A percentile compares a stretch with the other conserved stretches of the same genome.
Conservation (phyloP, 2,113 vertebrate species). For the Dasyurus viverrinus region DNA sequence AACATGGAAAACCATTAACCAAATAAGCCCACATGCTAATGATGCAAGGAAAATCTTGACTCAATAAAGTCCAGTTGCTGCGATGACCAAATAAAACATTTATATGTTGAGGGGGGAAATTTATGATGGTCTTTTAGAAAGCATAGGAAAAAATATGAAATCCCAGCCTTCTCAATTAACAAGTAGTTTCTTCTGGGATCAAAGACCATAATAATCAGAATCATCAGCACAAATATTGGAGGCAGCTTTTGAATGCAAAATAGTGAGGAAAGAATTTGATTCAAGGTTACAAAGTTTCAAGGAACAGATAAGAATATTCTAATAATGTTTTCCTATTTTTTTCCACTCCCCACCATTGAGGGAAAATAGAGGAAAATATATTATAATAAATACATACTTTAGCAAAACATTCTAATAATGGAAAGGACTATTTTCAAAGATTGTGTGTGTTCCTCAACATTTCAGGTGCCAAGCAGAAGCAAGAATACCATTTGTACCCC, state of each 20-base stretch:
- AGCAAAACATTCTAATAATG: neutral
- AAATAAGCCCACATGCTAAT: constrained; percentile 40
- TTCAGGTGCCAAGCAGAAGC: neutral
- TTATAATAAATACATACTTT: neutral
- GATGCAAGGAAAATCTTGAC: constrained; percentile 1
- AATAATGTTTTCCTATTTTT: neutral
- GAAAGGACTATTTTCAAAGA: neutral
- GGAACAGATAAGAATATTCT: neutral
- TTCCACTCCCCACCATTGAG: neutral
- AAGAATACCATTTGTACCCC: neutral
- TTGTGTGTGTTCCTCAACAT: neutral
- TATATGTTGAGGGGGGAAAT: neutral
- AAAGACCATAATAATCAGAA: neutral
- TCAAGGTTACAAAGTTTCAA: neutral
- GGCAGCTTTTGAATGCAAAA: neutral
- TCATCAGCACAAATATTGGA: neutral
- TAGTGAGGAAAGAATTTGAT: neutral
- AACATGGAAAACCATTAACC: constrained; percentile 40
- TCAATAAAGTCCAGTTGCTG: neutral
- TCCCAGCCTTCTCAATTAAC: neutral
- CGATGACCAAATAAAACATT: neutral
- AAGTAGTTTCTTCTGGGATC: neutral
- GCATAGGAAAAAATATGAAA: constrained; percentile 4
- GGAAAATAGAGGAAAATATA: neutral
- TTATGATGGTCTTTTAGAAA: constrained; percentile 14